Conservation (phyloP, 1,140 invertebrate species). For the Drosophila auraria region DNA sequence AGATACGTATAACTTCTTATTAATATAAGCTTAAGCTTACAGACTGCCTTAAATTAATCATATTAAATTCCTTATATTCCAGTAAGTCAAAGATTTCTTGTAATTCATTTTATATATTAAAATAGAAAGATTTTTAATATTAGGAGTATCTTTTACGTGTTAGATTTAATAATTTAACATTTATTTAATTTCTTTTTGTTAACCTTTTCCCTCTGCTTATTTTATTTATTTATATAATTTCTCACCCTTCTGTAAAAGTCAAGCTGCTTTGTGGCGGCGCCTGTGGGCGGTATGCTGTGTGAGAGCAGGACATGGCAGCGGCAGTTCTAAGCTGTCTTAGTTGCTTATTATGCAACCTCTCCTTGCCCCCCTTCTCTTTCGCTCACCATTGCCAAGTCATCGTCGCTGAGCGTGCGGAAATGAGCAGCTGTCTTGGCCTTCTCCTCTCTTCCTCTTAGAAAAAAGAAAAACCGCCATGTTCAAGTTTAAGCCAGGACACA, state of each 20-base stretch:
- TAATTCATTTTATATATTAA: too few species aligned
- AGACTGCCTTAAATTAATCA: too few species aligned
- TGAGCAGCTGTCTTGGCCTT: constrained; percentile 76
- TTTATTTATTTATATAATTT: constrained; percentile 6
- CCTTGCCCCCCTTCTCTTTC: neutral
- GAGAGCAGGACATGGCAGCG: constrained; percentile 55
- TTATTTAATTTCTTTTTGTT: neutral
- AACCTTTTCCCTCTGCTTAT: neutral
- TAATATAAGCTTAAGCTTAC: too few species aligned
- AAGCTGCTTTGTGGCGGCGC: neutral
- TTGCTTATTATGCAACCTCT: constrained; percentile 74
- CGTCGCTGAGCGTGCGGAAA: constrained; percentile 74
- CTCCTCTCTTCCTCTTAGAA: constrained; percentile 8
- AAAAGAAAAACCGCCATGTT: constrained; percentile 32
- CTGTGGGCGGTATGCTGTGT: neutral
- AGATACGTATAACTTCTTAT: too few species aligned
- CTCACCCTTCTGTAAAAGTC: constrained; percentile 4
- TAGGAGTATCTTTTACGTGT: too few species aligned
- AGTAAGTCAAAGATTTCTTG: neutral
- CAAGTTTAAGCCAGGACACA: constrained; percentile 60
- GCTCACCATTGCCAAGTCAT: constrained; percentile 65
- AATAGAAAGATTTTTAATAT: too few species aligned
- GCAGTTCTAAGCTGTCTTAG: constrained; percentile 79
- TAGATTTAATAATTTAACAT: neutral
- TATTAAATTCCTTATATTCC: too few species aligned